Percentiles rank a stretch among this genome's conserved stretches.
Conservation (phyloP, 1,140 invertebrate genomes). For the Oryctes rhinoceros region DNA sequence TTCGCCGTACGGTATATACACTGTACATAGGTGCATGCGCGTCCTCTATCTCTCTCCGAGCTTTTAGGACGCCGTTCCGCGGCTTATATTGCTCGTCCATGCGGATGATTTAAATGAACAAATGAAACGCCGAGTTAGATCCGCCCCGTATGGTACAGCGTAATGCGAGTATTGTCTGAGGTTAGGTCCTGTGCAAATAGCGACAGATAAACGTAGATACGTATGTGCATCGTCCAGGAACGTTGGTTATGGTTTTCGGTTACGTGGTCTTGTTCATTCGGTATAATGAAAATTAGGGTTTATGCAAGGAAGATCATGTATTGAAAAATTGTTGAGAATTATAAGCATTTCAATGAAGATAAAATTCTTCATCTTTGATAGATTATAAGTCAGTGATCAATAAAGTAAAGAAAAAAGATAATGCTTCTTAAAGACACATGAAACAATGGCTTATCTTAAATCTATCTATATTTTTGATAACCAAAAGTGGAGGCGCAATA, state of each 20-base stretch:
- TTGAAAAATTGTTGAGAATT: too few relatives aligned
- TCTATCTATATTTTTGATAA: too few relatives aligned
- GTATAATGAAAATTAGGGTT: too few relatives aligned
- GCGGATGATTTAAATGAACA: background rate
- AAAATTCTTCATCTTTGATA: too few relatives aligned
- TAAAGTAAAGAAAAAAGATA: too few relatives aligned
- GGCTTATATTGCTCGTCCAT: slow-evolving; percentile 9
- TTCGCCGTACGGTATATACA: background rate
- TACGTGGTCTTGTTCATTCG: background rate
- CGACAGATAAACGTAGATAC: background rate
- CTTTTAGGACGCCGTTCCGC: background rate
- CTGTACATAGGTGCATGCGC: background rate
- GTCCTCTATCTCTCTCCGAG: background rate
- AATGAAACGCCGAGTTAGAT: background rate
- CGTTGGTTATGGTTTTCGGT: background rate
- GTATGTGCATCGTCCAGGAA: background rate
- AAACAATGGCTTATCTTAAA: too few relatives aligned
- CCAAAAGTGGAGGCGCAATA: too few relatives aligned
- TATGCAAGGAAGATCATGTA: too few relatives aligned
- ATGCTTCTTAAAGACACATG: too few relatives aligned
- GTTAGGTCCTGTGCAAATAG: background rate
- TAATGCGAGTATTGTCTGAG: background rate
- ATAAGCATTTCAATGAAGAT: too few relatives aligned
- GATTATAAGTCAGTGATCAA: too few relatives aligned
- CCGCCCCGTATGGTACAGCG: background rate